A percentile compares a stretch with the other conserved stretches of the same genome.
These are phyloP conservation scores for Netelia virgata DNA, from an alignment of 2,888 invertebrate genomes.

Conservation along the genomic window DNA sequence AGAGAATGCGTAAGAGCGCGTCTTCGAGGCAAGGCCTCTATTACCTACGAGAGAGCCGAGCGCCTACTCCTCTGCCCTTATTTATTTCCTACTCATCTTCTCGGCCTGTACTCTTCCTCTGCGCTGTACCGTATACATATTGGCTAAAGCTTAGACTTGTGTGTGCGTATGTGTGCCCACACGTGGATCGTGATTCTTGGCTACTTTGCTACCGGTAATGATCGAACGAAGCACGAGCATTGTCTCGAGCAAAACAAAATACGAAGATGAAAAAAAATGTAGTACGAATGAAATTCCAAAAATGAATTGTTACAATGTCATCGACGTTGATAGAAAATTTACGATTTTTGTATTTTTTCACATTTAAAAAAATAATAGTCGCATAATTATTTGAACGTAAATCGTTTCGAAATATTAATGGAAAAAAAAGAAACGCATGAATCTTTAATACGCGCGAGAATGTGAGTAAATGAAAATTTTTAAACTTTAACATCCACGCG, in stretches of 20 bases:
- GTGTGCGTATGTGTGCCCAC: slow-evolving; percentile 58
- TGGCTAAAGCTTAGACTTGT: slow-evolving; percentile 22
- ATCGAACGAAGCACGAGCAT: not conserved
- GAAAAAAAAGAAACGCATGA: too few relatives aligned
- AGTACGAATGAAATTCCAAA: not conserved
- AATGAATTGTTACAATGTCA: not conserved
- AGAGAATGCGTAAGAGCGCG: slow-evolving; percentile 63
- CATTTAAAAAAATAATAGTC: too few relatives aligned
- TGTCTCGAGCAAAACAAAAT: not conserved
- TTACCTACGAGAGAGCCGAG: slow-evolving; percentile 54
- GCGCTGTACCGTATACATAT: slow-evolving; percentile 53
- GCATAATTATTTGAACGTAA: too few relatives aligned
- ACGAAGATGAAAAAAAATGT: slow-evolving; percentile 17
- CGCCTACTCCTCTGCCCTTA: slow-evolving; percentile 48
- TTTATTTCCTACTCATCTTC: slow-evolving; percentile 58
- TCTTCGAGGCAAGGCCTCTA: slow-evolving; percentile 73
- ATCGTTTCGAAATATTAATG: too few relatives aligned
- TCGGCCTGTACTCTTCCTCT: slow-evolving; percentile 9
- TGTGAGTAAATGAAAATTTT: too few relatives aligned
- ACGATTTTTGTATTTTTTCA: too few relatives aligned
- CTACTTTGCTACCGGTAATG: slow-evolving; percentile 59
- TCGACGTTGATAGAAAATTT: not conserved
- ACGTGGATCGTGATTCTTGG: slow-evolving; percentile 61
- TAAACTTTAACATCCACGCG: too few relatives aligned
- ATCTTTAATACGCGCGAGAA: too few relatives aligned